Evolutionary conservation across 1,140 invertebrate species (phyloP), one percentile per base, ranked within the genome.

Genomic region (Nautilus pompilius): DNA sequence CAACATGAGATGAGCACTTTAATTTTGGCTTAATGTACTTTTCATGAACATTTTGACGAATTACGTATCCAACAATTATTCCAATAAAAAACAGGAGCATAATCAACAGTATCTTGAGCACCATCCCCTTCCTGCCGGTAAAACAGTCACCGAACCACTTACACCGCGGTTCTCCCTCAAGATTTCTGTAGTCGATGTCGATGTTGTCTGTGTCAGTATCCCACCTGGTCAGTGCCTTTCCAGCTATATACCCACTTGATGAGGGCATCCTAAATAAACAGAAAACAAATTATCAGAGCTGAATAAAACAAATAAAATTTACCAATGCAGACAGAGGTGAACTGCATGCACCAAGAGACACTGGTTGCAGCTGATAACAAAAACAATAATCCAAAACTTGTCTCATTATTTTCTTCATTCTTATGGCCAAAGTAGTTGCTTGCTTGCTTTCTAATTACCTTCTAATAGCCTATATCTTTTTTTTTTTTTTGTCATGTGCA

Each of bases 191-290:
- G 48, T 79, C 75, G 49, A 79, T 79, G 69, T 79, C 77, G 32
- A 79, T 77, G 56, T 76, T 79, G 62, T 79, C 77, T 0, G 77
- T 74, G 33, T 79, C 77, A 6, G 77, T 75, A 33, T 79, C 77
- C 74, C 75, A 79, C n/a, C 77, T 24, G 0, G 76, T 75, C 26
- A 78, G 72, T 30, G 76, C 75, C 58, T 74, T 76, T 8, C 75
- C 75, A 2, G 76, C 73, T 10, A 75, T 76, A 63, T 78, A 77
- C 26, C 67, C 64, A 22, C 73, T 73, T 28, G 73, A 69, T 5
- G 71, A 69, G 10, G 74, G 73, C 71, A 78, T 78, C 55, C 74
- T 76, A 68, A 51, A 73, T 67, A 33, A 54, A 55, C 60, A 13
- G 32, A 51, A 41, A 34, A 49, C 3, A 24, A 53, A 4, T 53